phyloP scores from a whole-genome alignment of 37 sponge, comb jelly and placozoan species.

The Hormiphora californensis region DNA sequence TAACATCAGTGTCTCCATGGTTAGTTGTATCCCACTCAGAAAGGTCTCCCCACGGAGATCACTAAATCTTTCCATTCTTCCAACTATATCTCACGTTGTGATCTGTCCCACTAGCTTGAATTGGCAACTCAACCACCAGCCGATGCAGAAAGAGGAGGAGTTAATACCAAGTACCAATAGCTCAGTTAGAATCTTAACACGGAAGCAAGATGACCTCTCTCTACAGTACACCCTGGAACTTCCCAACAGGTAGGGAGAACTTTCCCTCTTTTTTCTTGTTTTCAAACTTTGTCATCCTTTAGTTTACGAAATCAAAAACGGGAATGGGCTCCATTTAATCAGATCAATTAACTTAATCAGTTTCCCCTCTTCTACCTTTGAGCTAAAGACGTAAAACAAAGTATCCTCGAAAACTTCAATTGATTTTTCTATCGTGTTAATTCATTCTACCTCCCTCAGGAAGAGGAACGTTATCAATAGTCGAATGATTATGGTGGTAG shows the following conservation, averaged over 20 bases:
- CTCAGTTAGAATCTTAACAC: slow-evolving; percentile 3
- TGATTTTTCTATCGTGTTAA: no score
- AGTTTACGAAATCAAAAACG: no score
- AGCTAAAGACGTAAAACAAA: no score
- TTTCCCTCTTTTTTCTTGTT: no score
- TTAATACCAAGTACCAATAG: slow-evolving; percentile 25
- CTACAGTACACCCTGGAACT: slow-evolving; percentile 12
- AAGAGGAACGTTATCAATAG: no score
- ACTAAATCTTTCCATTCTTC: neutral
- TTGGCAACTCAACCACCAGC: neutral
- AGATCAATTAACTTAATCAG: no score
- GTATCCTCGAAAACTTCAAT: no score
- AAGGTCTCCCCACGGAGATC: neutral
- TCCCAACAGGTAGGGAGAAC: slow-evolving; percentile 39
- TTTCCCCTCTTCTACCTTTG: no score
- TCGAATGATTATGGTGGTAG: no score
- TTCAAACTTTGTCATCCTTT: no score
- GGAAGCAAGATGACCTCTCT: slow-evolving; percentile 19
- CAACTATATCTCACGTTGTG: neutral
- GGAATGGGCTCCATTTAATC: no score
- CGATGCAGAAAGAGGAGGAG: neutral
- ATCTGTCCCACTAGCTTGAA: neutral
- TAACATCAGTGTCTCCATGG: neutral
- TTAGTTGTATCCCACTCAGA: neutral
- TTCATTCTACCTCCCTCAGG: no score